Conservation (phyloP, 2,113 vertebrate genomes). For the Herpailurus yagouaroundi region DNA sequence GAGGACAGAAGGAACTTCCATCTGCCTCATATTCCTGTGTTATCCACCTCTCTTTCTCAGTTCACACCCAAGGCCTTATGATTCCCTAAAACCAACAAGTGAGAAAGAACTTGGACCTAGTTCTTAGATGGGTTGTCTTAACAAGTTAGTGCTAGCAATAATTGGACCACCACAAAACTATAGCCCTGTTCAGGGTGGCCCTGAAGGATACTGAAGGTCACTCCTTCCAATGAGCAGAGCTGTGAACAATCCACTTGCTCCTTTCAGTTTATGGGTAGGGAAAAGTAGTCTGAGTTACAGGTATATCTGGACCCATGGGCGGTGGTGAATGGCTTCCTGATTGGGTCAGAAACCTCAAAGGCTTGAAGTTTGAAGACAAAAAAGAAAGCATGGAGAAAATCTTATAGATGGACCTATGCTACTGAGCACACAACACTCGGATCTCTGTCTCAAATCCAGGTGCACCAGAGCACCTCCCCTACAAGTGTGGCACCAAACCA, state of each 20-base stretch:
- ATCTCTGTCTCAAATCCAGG: not conserved
- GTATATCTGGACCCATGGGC: not conserved
- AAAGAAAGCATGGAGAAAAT: not conserved
- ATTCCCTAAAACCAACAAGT: not conserved
- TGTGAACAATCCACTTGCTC: not conserved
- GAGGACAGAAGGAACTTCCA: not conserved
- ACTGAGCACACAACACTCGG: not conserved
- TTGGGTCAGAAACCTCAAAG: not conserved
- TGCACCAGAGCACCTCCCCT: not conserved
- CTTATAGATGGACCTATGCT: not conserved
- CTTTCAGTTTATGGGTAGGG: not conserved
- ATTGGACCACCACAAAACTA: not conserved
- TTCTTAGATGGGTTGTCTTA: not conserved
- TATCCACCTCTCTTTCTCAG: not conserved
- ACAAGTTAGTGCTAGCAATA: not conserved
- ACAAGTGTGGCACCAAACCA: not conserved
- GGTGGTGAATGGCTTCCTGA: not conserved
- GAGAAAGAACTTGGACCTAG: not conserved
- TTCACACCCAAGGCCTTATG: not conserved
- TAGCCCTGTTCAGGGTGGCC: not conserved
- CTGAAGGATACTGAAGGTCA: not conserved
- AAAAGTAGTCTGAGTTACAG: not conserved
- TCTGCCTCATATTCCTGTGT: not conserved
- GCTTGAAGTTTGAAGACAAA: not conserved
- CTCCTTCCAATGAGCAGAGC: not conserved